Evolutionary conservation across 2,888 invertebrate genomes (phyloP).

Genomic region (Andrena flavipes): DNA sequence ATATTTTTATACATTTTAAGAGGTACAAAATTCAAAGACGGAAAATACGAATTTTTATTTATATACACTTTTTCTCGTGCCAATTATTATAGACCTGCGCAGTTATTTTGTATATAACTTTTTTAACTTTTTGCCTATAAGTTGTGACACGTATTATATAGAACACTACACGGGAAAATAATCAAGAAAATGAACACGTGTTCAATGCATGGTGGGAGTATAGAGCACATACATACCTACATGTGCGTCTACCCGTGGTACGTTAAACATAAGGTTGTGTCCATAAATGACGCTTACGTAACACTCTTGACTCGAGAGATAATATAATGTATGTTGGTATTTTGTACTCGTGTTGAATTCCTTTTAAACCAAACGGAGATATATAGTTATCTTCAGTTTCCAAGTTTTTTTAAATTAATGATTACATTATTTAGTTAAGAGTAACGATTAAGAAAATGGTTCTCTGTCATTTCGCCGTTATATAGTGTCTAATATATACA

Average conservation of each 20-base stretch:
- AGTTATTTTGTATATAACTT: not conserved
- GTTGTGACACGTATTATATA: too few species aligned
- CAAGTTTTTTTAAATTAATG: not conserved
- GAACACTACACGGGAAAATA: too few species aligned
- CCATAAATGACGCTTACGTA: conserved; percentile 41
- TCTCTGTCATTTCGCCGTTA: not conserved
- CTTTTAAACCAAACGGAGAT: not conserved
- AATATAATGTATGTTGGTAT: conserved; percentile 1
- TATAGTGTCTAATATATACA: not conserved
- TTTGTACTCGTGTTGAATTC: not conserved
- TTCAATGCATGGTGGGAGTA: not conserved
- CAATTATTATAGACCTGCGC: too few species aligned
- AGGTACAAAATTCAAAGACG: too few species aligned
- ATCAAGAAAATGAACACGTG: not conserved
- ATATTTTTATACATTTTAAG: too few species aligned
- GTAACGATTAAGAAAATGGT: conserved; percentile 1
- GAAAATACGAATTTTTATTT: too few species aligned
- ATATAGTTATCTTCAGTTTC: not conserved
- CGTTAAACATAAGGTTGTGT: conserved; percentile 10
- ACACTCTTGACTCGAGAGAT: conserved; percentile 25
- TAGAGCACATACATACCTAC: not conserved
- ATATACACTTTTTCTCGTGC: too few species aligned
- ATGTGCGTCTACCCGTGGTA: not conserved
- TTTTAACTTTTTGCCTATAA: not conserved
- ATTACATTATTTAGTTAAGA: not conserved